Conservation (phyloP, 2,888 invertebrate species). For the Eledona agricola region DNA sequence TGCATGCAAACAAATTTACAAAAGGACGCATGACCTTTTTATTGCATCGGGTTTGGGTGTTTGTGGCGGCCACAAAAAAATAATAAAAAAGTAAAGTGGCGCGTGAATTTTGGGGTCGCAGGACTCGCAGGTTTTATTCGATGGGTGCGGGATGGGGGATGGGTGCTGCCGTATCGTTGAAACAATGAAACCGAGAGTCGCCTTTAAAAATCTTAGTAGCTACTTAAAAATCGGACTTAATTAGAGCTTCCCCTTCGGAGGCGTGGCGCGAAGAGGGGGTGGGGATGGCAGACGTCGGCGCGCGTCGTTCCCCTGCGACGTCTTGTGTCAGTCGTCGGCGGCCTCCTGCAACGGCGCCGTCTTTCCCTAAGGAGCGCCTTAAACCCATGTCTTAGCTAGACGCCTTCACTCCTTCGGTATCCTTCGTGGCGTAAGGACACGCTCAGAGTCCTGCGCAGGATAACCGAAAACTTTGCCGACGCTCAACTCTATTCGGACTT, state of each 20-base stretch:
- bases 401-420: constrained; percentile 63
- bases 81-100: too few relatives aligned
- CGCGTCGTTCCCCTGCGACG: constrained; percentile 59
- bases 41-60: too few relatives aligned
- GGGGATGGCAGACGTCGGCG: constrained; percentile 57
- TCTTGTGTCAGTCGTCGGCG: constrained; percentile 64
- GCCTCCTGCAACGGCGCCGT: constrained; percentile 61
- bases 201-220: constrained; percentile 63
- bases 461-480: constrained; percentile 44
- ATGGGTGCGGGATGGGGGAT: too few relatives aligned
- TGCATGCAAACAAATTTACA: too few relatives aligned
- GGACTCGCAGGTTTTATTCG: too few relatives aligned
- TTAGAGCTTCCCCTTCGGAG: constrained; percentile 59
- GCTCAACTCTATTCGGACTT: constrained; percentile 44
- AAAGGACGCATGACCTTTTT: too few relatives aligned
- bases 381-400: constrained; percentile 61
- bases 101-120: too few relatives aligned
- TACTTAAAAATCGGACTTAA: constrained; percentile 63
- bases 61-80: too few relatives aligned
- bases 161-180: too few relatives aligned
- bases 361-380: constrained; percentile 61
- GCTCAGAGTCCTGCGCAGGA: constrained; percentile 48
- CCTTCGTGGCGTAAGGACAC: constrained; percentile 61
- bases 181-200: constrained; percentile 51
- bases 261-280: constrained; percentile 55